Evolutionary conservation across 2,113 vertebrate species (phyloP), one percentile per base, ranked within the genome.

Genomic region (Prolemur simus): DNA sequence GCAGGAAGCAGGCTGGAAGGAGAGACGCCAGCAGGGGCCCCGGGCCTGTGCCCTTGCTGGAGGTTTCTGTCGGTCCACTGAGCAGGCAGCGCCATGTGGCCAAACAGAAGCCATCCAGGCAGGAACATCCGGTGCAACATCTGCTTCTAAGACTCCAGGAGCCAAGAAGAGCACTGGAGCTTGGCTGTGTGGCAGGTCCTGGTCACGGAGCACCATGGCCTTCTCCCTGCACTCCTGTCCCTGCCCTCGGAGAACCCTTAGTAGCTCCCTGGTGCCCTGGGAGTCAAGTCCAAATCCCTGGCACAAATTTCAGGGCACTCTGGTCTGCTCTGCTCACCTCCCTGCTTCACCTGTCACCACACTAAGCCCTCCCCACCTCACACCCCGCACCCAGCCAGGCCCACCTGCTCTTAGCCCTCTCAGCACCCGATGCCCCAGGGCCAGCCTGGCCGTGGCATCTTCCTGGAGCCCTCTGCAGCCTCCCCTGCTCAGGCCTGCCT

Each of bases 161-260:
- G 18, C 1, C 0, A 3, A 21, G 58, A 2, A 1, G 32, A 20
- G 80, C 9, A 14, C 13, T 0, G 37, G 84, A 21, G 25, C 49
- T 39, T 39, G 1, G 0, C 74, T 4, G 25, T 0, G 3, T 23
- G 25, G 32, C 20, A 5, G 85, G 42, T 14, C 52, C 64, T 42
- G 34, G n/a, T 52, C 66, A 3, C 11, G 3, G 32, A 0, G 1
- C 63, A 25, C 9, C 47, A 0, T 42, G 47, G 29, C 47, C 77
- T 56, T 45, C 68, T 60, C 17, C 8, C 11, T 0, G 2, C 47
- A n/a, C 3, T 27, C 4, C 3, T 1, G 37, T 15, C 76, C 68
- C 71, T 12, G n/a, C 13, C 68, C 34, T 17, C 47, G 18, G 56
- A 58, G 56, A 56, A 6, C 3, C 20, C 1, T 27, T 58, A 39